Evolutionary conservation across 2,888 invertebrate genomes (phyloP).

Genomic region (Caenorhabditis becei): DNA sequence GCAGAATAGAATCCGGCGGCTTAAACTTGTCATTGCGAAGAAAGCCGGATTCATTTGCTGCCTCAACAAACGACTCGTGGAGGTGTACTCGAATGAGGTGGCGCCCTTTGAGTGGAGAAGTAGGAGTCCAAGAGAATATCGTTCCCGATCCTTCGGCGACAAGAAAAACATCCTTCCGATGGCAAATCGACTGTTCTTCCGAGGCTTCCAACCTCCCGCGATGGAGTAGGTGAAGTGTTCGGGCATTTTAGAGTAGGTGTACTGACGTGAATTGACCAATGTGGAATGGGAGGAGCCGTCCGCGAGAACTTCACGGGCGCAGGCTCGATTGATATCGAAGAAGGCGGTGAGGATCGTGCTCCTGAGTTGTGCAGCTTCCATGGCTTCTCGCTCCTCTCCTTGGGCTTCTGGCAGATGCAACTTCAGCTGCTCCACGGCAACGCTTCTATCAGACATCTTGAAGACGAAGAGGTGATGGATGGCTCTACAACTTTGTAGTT

Average conservation of each 20-base stretch:
- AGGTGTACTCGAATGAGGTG: constrained; percentile 33
- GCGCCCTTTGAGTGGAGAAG: constrained; percentile 34
- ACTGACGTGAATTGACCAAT: neutral
- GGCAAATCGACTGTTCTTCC: neutral
- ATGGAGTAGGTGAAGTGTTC: constrained; percentile 21
- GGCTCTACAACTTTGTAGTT: too few species aligned
- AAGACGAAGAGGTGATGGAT: constrained; percentile 60
- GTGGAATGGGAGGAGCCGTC: neutral
- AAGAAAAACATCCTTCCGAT: constrained; percentile 52
- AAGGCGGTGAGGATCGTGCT: constrained; percentile 19
- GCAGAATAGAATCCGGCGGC: constrained; percentile 26
- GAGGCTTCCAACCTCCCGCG: constrained; percentile 7
- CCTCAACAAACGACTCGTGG: constrained; percentile 32
- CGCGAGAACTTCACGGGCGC: neutral
- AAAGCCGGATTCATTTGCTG: constrained; percentile 38
- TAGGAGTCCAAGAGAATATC: constrained; percentile 33
- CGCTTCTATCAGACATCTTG: constrained; percentile 13
- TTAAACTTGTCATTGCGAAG: constrained; percentile 40
- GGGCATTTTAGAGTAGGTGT: constrained; percentile 36
- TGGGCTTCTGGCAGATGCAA: constrained; percentile 64
- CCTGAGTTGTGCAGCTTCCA: neutral
- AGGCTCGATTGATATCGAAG: constrained; percentile 18
- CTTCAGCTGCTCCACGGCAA: constrained; percentile 23
- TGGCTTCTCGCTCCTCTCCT: constrained; percentile 18
- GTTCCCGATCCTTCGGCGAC: constrained; percentile 39